Evolutionary conservation across 1,140 invertebrate genomes (phyloP).

Genomic region (Chironomus tepperi): DNA sequence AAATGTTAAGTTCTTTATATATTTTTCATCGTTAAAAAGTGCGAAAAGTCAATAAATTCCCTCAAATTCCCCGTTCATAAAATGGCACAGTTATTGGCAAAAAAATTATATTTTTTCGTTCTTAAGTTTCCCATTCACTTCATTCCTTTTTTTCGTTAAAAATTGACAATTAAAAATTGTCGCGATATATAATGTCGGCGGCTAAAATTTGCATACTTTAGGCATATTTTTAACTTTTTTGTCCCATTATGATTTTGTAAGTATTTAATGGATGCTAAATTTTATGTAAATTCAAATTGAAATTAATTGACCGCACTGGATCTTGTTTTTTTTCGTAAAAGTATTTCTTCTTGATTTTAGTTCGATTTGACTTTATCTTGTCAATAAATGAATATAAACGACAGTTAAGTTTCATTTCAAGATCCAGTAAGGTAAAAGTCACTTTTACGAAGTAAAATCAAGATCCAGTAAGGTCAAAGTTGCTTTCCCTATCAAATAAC

Average conservation of each 20-base stretch:
- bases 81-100: slow-evolving; percentile 19
- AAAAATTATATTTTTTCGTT: slow-evolving; percentile 5
- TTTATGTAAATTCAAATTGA: not conserved
- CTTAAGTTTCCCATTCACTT: too few relatives aligned
- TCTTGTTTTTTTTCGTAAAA: not conserved
- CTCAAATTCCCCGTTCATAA: not conserved
- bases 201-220: not conserved
- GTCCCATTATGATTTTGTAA: not conserved
- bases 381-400: not conserved
- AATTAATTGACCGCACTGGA: not conserved
- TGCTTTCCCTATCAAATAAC: too few relatives aligned
- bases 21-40: not conserved
- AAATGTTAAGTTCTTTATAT: not conserved
- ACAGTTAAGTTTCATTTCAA: too few relatives aligned
- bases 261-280: not conserved
- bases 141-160: not conserved
- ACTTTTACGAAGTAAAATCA: not conserved
- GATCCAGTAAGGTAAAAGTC: too few relatives aligned
- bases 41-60: not conserved
- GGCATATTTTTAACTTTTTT: not conserved
- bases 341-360: not conserved
- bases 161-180: not conserved
- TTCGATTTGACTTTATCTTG: not conserved
- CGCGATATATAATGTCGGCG: not conserved
- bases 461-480: not conserved